Evolutionary conservation across 2,797 vertebrate species (phyloP).

Genomic region (Chaunax sp.): DNA sequence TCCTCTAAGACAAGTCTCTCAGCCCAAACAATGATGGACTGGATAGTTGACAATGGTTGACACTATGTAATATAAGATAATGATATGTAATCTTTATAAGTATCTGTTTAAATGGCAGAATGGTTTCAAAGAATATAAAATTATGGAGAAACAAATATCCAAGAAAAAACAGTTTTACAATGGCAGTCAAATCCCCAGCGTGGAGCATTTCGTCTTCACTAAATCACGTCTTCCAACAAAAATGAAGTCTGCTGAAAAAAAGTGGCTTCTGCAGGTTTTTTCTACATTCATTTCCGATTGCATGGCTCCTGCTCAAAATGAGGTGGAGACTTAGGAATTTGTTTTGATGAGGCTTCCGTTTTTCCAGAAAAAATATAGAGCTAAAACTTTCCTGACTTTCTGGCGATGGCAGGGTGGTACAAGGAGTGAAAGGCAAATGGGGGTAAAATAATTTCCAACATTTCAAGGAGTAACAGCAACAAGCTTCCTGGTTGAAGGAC

Average conservation of each 20-base stretch:
- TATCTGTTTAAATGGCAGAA: slow-evolving; percentile 6
- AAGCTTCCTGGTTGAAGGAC: not conserved
- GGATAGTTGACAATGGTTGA: slow-evolving; percentile 1
- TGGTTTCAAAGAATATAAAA: not conserved
- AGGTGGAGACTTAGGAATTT: slow-evolving; percentile 21
- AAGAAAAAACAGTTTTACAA: not conserved
- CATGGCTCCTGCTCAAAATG: slow-evolving; percentile 33
- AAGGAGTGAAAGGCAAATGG: slow-evolving; percentile 24
- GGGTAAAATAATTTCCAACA: not conserved
- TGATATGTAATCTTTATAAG: not conserved
- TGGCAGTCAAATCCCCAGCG: not conserved
- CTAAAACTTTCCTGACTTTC: slow-evolving; percentile 30
- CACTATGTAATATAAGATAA: slow-evolving; percentile 16
- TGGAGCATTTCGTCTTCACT: not conserved
- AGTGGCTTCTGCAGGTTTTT: not conserved
- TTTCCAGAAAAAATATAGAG: slow-evolving; percentile 26
- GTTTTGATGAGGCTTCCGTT: slow-evolving; percentile 3
- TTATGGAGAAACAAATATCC: not conserved
- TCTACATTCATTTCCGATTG: not conserved
- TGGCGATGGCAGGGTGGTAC: slow-evolving; percentile 12
- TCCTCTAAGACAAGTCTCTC: slow-evolving; percentile 24
- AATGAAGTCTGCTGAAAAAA: too few species aligned
- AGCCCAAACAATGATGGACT: slow-evolving; percentile 12
- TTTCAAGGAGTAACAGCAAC: not conserved
- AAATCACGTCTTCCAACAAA: slow-evolving; percentile 9